Base-by-base conservation (phyloP, 2,113 vertebrate species). In the Picathartes gymnocephalus region DNA sequence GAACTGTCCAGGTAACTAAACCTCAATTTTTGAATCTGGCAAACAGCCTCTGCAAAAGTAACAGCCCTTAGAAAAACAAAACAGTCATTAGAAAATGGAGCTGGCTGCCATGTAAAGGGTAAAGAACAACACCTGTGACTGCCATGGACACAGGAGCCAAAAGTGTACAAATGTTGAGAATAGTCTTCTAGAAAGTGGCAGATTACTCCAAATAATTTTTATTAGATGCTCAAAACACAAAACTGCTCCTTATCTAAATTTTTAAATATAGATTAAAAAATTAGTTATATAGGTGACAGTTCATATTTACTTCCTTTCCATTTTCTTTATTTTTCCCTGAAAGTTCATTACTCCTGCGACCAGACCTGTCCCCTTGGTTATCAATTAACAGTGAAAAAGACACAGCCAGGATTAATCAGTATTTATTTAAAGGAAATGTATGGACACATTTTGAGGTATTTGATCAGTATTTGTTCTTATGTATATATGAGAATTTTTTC, bases 401-500 rank as follows among this genome's bases (percentile, higher is more conserved):
- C 9, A 30, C 28, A 81, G 60, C 5, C 47, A 74, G 40, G 39
- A 71, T 83, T 70, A 68, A 60, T 54, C 47, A 5, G 13, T 27
- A 73, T 96, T 95, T 95, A 96, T 96, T 96, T 69, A 64, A 79
- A 90, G 50, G 82, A 95, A 94, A 93, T 81, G 51, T 61, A 84
- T 57, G 77, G 92, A 90, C 80, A 84, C 10, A 4, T 68, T 92
- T 81, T 90, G 92, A 96, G 88, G 86, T 94, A 90, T 95, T 81
- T 95, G 31, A 70, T 86, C 60, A 88, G 18, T 30, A 70, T 53
- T 86, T 77, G 56, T 64, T 90, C 72, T 78, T 51, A 78, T 33
- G 86, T 90, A 83, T 35, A 93, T 10, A 84, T 2, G 0, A 68
- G 7, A 45, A 66, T 39, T 93, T 86, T 83, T 91, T 91, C 84